phyloP scores from a whole-genome alignment of 1,140 invertebrate species.

The Pseudomyrmex gracilis region DNA sequence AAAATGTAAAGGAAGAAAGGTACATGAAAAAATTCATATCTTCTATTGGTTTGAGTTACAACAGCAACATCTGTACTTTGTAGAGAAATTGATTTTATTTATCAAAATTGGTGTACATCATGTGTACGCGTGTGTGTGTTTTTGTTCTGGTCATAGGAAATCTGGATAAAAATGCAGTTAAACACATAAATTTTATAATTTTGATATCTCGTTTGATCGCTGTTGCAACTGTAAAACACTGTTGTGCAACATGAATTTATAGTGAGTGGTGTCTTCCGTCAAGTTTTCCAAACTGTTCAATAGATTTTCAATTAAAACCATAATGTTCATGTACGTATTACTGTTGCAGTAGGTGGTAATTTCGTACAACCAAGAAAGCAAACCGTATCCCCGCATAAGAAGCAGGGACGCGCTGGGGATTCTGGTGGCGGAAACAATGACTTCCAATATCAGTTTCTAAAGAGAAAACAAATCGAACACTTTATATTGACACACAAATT shows the following conservation, averaged over 20 bases:
- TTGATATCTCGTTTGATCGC: constrained; percentile 3
- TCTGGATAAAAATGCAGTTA: constrained; percentile 9
- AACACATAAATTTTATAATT: neutral
- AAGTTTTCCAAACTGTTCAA: constrained; percentile 61
- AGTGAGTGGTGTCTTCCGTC: constrained; percentile 54
- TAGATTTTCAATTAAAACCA: constrained; percentile 75
- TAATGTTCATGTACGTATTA: constrained; percentile 60
- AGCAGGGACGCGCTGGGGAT: constrained; percentile 87
- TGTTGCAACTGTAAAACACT: constrained; percentile 51
- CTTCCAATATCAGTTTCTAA: constrained; percentile 87
- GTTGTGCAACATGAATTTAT: constrained; percentile 61
- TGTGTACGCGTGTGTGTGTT: neutral
- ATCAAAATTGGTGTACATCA: neutral
- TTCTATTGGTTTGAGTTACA: neutral
- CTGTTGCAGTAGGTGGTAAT: constrained; percentile 53
- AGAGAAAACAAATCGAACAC: constrained; percentile 64
- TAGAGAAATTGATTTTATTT: neutral
- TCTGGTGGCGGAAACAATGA: constrained; percentile 87
- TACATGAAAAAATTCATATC: neutral
- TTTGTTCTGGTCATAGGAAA: neutral
- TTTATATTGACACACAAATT: constrained; percentile 1
- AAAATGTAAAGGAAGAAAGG: neutral
- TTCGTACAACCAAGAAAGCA: constrained; percentile 87
- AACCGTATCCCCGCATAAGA: constrained; percentile 87
- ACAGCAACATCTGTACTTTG: neutral